Evolutionary conservation across 2,888 invertebrate genomes (phyloP), one percentile per base, ranked within the genome.

Genomic region (Morpho deidamia): DNA sequence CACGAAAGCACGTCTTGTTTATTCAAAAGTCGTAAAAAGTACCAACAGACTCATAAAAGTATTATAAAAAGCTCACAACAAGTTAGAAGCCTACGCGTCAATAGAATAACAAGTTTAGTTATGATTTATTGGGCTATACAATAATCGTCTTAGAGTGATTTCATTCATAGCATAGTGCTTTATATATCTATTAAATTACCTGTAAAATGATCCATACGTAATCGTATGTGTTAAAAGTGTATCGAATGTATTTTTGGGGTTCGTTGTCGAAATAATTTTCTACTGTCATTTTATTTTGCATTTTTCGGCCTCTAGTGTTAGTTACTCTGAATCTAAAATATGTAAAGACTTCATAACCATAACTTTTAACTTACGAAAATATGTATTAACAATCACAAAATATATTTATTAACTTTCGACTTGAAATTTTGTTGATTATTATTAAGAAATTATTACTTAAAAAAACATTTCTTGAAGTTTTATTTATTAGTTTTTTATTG

Each of bases 101-200:
- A 59, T 59, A 61, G 63, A 67, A 65, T 63, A 59, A 62, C 23
- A 23, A 23, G 12, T 32, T 35, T 49, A 49, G 35, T 11, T 38
- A 50, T 71, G 67, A 71, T 72, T 71, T 70, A 70, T 70, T 60
- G 55, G 35, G 47, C 57, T 53, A 57, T 49, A 67, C 64, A 65
- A 66, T 65, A 65, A 67, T 65, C 64, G 65, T 64, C 64, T 53
- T 62, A 61, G 45, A 59, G 52, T 42, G 51, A 51, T 60, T 62
- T 62, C 65, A 70, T 67, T 71, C 68, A 68, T 50, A 45, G 47
- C 8, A 39, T 69, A 70, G 69, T 70, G 65, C 67, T 63, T 67
- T 65, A 67, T 61, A 50, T 59, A 58, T 60, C 66, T 68, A 69
- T 39, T 46, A 46, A 46, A 46, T 46, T 69, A 55, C 48, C 14